Conservation (phyloP, 2,113 vertebrate species). For the Vulpes vulpes region DNA sequence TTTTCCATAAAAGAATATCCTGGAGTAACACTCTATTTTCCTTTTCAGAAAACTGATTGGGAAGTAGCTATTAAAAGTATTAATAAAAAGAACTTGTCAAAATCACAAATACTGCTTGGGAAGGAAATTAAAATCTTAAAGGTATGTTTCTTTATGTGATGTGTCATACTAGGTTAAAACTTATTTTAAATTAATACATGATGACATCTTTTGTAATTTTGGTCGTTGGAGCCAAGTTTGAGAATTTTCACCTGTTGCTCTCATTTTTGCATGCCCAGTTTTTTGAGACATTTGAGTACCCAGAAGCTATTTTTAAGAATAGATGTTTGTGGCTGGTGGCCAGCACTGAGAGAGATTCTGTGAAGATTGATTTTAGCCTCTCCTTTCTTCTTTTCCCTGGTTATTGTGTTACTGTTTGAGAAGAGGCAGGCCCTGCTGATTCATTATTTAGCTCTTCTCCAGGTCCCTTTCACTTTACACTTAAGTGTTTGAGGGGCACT, state of each 20-base stretch:
- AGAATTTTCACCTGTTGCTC: conserved; percentile 47
- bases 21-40: conserved; percentile 70
- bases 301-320: conserved; percentile 12
- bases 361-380: conserved; percentile 51
- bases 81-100: conserved; percentile 99
- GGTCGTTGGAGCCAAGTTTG: conserved; percentile 73
- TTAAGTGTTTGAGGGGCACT: neutral
- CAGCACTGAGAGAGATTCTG: neutral
- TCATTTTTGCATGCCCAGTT: conserved; percentile 55
- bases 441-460: neutral
- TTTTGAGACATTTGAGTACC: conserved; percentile 49
- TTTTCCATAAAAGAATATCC: conserved; percentile 31
- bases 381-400: neutral
- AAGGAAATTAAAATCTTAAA: conserved; percentile 99
- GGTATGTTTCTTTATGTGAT: conserved; percentile 84
- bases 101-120: conserved; percentile 98
- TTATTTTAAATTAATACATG: neutral
- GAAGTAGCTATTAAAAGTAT: conserved; percentile 99
- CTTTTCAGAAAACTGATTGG: conserved; percentile 96
- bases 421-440: neutral
- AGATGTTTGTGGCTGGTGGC: conserved; percentile 49
- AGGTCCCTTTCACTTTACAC: neutral
- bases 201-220: conserved; percentile 36
- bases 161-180: neutral
- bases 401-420: conserved; percentile 6